Base-by-base conservation (phyloP, 1,140 invertebrate genomes). In the Megalopta genalis region DNA sequence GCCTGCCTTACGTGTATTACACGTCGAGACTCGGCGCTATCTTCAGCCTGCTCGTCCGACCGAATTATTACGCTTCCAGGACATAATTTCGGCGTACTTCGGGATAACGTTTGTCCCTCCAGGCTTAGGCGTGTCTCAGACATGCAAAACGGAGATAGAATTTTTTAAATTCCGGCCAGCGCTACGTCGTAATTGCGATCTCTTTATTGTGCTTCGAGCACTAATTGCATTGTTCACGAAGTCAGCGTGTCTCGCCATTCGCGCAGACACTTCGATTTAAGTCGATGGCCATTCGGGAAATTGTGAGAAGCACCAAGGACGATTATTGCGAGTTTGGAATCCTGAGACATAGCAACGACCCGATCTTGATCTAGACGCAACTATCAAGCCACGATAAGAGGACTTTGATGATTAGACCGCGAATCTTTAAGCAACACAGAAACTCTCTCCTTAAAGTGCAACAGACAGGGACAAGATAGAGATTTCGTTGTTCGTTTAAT, bases 21-120 rank as follows among this genome's bases (percentile, higher is more conserved):
- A 49, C 72, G 70, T 12, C 49, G 54, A 57, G 54, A 39, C 46
- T 16, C 23, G 54, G 57, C 63, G 66, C 84, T 75, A 85, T 86
- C 79, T 81, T 63, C 59, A 7, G 39, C 18, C 46, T 74, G 84
- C 76, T 76, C 71, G 75, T n/a, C 83, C 83, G 80, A 82, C 78
- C 83, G 79, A 86, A 85, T 86, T 86, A 85, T 86, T 85, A 80
- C 79, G 74, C 75, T 82, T 81, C 79, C 70, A 82, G 79, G 74
- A 71, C 67, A 80, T 79, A 78, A 82, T 86, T 85, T 86, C 62
- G 66, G 39, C 27, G 70, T 9, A 32, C 60, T 42, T 46, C 49
- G n/a, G 27, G 62, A 72, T 74, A 74, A 72, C 65, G 66, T 54
- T 62, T 69, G 65, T 71, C 71, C 70, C 27, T 49, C 21, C 39